Base-by-base conservation (phyloP, 2,797 vertebrate species). In the Geotrypetes seraphini region DNA sequence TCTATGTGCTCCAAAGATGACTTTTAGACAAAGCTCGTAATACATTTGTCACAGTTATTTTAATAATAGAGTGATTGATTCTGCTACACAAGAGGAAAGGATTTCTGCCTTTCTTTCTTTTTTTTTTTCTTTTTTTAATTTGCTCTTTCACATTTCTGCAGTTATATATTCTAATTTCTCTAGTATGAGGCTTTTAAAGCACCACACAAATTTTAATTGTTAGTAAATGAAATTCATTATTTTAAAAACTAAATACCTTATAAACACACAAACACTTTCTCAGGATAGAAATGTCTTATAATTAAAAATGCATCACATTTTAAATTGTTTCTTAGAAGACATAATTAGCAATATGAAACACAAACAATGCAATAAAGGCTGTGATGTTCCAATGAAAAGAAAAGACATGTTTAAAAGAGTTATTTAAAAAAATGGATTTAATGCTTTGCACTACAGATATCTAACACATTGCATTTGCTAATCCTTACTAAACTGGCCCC, bases 241-340 rank as follows among this genome's bases (percentile, higher is more conserved):
- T 72, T 61, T 47, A 35, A 51, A n/a, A 60, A 63, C 54, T 47
- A 63, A 57, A 36, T 43, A 31, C 44, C 55, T 40, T 54, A 20
- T 55, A 58, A n/a, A 32, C 47, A 41, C 47, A 49, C 34, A 45
- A 63, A 57, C 58, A 53, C 68, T 58, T 51, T 38, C 56, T 68
- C 75, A 66, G 66, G 55, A 56, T 54, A 60, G 64, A 70, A 61
- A 43, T 39, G 51, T 60, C 71, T 58, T 48, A 43, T 75, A 72
- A 80, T 77, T 73, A 63, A 73, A 66, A 63, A 63, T 68, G 63
- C 44, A 75, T 67, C 70, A 61, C 40, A 71, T 73, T 63, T 67
- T 51, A 64, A 60, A 51, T 37, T 58, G 32, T 63, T 72, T 69
- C 55, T 61, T 53, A 60, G 55, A 71, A 73, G 57, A 71, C 65